Conservation (phyloP, 2,888 invertebrate species). For the Stegophylla sp. region DNA sequence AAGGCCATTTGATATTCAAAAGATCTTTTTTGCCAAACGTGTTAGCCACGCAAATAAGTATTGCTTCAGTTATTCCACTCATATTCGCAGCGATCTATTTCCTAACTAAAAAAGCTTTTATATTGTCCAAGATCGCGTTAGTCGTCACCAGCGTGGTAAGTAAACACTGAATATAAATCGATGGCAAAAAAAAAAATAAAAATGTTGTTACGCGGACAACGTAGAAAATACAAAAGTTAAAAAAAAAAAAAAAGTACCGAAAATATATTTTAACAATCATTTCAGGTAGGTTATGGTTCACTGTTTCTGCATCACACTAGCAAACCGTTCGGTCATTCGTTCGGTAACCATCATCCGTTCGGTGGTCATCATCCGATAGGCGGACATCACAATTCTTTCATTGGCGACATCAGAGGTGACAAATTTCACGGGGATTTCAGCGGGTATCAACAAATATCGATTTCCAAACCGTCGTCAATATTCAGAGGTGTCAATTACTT, state of each 20-base stretch:
- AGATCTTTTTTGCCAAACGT: conserved; percentile 79
- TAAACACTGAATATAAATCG: background rate
- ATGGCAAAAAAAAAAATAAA: too few species aligned
- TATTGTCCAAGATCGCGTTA: conserved; percentile 78
- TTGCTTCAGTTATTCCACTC: conserved; percentile 77
- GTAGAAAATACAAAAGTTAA: too few species aligned
- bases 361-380: background rate
- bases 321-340: conserved; percentile 13
- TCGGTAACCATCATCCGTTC: background rate
- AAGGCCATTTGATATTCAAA: conserved; percentile 75
- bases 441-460: conserved; percentile 60
- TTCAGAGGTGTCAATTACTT: conserved; percentile 39
- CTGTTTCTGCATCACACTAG: conserved; percentile 20
- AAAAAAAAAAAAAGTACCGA: too few species aligned
- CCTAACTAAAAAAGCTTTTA: conserved; percentile 78
- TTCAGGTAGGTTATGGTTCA: conserved; percentile 33
- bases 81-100: conserved; percentile 75
- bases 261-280: too few species aligned
- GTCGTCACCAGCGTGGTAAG: conserved; percentile 73
- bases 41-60: conserved; percentile 80
- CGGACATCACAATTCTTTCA: conserved; percentile 3
- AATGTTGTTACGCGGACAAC: too few species aligned
- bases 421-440: conserved; percentile 12
- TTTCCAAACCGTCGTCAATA: conserved; percentile 60
- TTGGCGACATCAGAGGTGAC: conserved; percentile 39